A percentile compares a stretch with the other conserved stretches of the same genome.
Evolutionary conservation across 2,797 vertebrate genomes (phyloP).

Genomic region (Enteromius mattozi): DNA sequence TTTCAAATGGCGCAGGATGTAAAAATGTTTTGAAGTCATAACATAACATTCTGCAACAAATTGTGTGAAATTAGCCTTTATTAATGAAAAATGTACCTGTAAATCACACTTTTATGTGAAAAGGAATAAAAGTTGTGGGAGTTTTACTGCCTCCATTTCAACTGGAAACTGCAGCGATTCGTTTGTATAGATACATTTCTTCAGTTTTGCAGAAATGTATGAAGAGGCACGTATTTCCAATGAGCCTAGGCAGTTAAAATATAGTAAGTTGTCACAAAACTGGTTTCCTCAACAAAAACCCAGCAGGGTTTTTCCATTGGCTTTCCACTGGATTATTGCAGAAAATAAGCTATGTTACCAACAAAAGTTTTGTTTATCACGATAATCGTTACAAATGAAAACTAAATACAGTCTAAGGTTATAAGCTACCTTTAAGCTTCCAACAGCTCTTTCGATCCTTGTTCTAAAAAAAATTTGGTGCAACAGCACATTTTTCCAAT

Average conservation of each 20-base stretch:
- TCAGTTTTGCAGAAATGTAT: too few relatives aligned
- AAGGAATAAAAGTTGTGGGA: too few relatives aligned
- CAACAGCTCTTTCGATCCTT: neutral
- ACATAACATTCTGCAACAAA: too few relatives aligned
- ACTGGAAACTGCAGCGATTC: too few relatives aligned
- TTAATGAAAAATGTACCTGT: too few relatives aligned
- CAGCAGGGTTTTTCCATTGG: neutral
- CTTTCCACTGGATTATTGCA: neutral
- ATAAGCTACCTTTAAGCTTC: neutral
- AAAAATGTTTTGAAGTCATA: too few relatives aligned
- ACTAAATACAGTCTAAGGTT: neutral
- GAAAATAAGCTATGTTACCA: neutral
- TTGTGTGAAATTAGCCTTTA: too few relatives aligned
- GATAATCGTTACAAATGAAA: neutral
- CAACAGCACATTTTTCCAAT: neutral
- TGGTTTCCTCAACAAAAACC: neutral
- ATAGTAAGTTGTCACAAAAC: neutral
- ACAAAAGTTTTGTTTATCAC: neutral
- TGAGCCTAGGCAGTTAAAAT: neutral
- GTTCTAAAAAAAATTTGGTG: neutral
- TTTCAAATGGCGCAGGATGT: too few relatives aligned
- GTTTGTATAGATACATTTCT: too few relatives aligned
- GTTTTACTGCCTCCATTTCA: too few relatives aligned
- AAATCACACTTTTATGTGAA: too few relatives aligned
- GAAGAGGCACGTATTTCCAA: too few relatives aligned